Conservation (phyloP, 2,888 invertebrate genomes). For the Drosophila testacea region DNA sequence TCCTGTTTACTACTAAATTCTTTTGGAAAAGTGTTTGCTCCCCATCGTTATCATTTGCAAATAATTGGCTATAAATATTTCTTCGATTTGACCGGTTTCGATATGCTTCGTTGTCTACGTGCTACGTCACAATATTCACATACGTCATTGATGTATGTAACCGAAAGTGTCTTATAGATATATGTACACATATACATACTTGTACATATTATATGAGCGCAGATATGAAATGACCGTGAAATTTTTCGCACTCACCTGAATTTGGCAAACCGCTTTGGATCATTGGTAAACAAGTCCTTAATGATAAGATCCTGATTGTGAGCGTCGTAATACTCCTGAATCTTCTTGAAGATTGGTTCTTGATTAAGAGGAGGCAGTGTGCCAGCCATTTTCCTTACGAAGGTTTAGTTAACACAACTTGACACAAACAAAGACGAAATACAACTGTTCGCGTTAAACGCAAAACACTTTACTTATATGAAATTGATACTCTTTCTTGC, state of each 20-base stretch:
- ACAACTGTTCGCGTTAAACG: conserved; percentile 49
- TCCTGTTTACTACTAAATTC: background rate
- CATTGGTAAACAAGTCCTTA: conserved; percentile 91
- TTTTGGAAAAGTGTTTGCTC: background rate
- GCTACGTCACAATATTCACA: conserved; percentile 7
- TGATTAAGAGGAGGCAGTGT: conserved; percentile 86
- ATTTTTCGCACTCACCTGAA: conserved; percentile 89
- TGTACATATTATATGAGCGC: background rate
- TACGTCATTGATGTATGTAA: conserved; percentile 5
- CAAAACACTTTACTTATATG: conserved; percentile 65
- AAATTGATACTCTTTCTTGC: conserved; percentile 18
- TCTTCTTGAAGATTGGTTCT: conserved; percentile 90
- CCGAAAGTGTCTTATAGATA: conserved; percentile 8
- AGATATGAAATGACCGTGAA: conserved; percentile 19
- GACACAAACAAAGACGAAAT: conserved; percentile 54
- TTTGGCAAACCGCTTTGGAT: conserved; percentile 93
- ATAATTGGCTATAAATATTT: conserved; percentile 14
- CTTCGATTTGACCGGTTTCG: conserved; percentile 19
- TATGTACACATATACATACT: background rate
- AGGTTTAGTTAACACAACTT: conserved; percentile 58
- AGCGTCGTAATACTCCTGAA: conserved; percentile 90
- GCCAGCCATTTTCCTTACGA: conserved; percentile 71
- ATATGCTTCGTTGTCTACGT: conserved; percentile 2
- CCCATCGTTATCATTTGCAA: background rate
- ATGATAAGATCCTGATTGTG: conserved; percentile 92